A percentile compares a stretch with the other conserved stretches of the same genome.
phyloP scores from a whole-genome alignment of 2,113 vertebrate genomes.

The Trematocara zebra region DNA sequence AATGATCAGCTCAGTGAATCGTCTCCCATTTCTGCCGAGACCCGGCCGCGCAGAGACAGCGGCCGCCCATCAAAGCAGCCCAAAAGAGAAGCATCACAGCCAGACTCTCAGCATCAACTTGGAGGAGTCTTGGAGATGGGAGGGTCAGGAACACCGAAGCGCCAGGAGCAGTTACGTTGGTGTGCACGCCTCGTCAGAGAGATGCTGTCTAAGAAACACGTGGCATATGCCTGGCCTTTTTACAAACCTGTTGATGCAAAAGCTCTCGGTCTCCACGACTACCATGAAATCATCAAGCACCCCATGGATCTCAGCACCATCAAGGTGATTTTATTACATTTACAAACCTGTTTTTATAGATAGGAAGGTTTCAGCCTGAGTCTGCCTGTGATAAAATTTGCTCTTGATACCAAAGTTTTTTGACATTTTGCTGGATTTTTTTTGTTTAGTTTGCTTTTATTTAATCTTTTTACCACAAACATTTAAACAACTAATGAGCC shows the following conservation, averaged over 20 bases:
- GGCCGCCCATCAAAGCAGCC: conserved; percentile 79
- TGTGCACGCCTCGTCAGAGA: conserved; percentile 82
- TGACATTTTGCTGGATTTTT: neutral
- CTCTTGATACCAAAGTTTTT: neutral
- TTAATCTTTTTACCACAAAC: neutral
- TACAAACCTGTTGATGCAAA: conserved; percentile 87
- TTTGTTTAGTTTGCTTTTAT: neutral
- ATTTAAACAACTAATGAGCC: neutral
- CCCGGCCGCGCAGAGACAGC: conserved; percentile 75
- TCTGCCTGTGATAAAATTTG: neutral
- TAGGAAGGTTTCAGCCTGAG: neutral
- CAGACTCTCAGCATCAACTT: conserved; percentile 79
- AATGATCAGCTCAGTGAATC: conserved; percentile 88
- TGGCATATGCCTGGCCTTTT: conserved; percentile 88
- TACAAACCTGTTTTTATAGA: neutral
- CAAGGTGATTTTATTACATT: conserved; percentile 70
- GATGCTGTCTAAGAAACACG: conserved; percentile 89
- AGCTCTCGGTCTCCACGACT: conserved; percentile 86
- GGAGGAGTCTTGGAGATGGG: conserved; percentile 31
- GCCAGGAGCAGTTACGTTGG: conserved; percentile 81
- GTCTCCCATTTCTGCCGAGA: conserved; percentile 75
- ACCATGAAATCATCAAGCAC: conserved; percentile 90
- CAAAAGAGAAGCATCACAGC: conserved; percentile 77
- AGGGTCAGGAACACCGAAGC: conserved; percentile 50
- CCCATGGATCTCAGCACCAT: conserved; percentile 92